A percentile compares a stretch with the other conserved stretches of the same genome.
phyloP scores from a whole-genome alignment of 2,113 vertebrate genomes.

The Pyxicephalus adspersus region DNA sequence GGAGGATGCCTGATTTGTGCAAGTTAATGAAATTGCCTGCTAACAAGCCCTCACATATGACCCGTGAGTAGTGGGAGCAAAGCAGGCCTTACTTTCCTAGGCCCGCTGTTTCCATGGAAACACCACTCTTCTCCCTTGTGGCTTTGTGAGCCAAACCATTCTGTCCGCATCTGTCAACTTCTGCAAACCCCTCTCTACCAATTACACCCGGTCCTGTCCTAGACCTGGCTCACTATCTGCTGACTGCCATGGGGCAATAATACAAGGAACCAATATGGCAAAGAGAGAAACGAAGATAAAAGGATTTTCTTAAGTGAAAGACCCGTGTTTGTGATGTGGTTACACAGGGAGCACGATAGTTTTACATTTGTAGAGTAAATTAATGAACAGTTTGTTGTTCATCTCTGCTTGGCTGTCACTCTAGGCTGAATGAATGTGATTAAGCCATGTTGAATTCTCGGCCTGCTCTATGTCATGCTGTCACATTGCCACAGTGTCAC shows the following conservation, averaged over 20 bases:
- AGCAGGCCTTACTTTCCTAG: conserved; percentile 29
- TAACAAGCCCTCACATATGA: conserved; percentile 41
- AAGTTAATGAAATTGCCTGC: conserved; percentile 26
- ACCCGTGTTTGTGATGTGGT: neutral
- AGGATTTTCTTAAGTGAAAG: neutral
- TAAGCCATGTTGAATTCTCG: conserved; percentile 36
- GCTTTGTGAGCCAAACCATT: conserved; percentile 36
- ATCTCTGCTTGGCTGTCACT: conserved; percentile 2
- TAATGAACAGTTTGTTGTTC: neutral
- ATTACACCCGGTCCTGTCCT: conserved; percentile 7
- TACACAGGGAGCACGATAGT: neutral
- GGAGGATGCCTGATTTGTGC: conserved; percentile 1
- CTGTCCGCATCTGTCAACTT: conserved; percentile 48
- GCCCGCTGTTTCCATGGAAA: conserved; percentile 43
- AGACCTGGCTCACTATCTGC: conserved; percentile 16
- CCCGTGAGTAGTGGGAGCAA: conserved; percentile 9
- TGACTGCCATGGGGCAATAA: neutral
- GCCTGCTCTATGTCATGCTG: conserved; percentile 34
- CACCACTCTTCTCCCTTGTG: conserved; percentile 32
- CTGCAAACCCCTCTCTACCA: conserved; percentile 25
- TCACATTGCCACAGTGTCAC: conserved; percentile 32
- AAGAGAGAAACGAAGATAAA: neutral
- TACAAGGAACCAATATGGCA: neutral
- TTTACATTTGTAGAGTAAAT: neutral
- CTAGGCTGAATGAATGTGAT: conserved; percentile 7